Percentiles rank a stretch among this genome's conserved stretches.
These are phyloP conservation scores for Holothuria leucospilota DNA, from an alignment of 53 echinoderm and acorn worm genomes.

Conservation along the genomic window DNA sequence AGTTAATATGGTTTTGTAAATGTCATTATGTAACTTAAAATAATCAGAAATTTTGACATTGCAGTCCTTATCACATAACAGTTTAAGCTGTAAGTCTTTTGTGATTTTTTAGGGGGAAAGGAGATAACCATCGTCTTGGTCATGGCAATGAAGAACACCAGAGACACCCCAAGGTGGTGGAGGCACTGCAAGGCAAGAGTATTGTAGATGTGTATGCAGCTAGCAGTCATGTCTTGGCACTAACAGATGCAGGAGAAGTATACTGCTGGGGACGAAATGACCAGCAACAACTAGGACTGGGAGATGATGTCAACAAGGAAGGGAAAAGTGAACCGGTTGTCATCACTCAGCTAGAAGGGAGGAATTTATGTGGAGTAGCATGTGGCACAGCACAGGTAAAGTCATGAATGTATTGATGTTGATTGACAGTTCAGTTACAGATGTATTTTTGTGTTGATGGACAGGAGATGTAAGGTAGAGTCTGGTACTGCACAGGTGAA, in stretches of 20 bases:
- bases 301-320: conserved; percentile 57
- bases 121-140: conserved; percentile 88
- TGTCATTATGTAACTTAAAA: too few relatives aligned
- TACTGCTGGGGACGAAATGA: conserved; percentile 90
- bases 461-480: too few relatives aligned
- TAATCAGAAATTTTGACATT: background rate
- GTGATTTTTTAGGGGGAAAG: conserved; percentile 80
- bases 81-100: background rate
- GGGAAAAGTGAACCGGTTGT: conserved; percentile 73
- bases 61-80: background rate
- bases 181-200: conserved; percentile 80
- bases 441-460: too few relatives aligned
- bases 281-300: conserved; percentile 79
- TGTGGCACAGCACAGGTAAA: conserved; percentile 86
- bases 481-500: too few relatives aligned
- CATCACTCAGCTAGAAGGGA: conserved; percentile 82
- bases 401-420: too few relatives aligned
- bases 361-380: conserved; percentile 81
- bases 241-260: conserved; percentile 84
- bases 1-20: too few relatives aligned
- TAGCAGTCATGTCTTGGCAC: conserved; percentile 65
- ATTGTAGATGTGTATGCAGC: conserved; percentile 76
- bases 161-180: conserved; percentile 83
- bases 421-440: too few relatives aligned
- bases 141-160: conserved; percentile 90